These are phyloP conservation scores for Eumaeus atala DNA, from an alignment of 1,140 invertebrate genomes.

Conservation along the genomic window DNA sequence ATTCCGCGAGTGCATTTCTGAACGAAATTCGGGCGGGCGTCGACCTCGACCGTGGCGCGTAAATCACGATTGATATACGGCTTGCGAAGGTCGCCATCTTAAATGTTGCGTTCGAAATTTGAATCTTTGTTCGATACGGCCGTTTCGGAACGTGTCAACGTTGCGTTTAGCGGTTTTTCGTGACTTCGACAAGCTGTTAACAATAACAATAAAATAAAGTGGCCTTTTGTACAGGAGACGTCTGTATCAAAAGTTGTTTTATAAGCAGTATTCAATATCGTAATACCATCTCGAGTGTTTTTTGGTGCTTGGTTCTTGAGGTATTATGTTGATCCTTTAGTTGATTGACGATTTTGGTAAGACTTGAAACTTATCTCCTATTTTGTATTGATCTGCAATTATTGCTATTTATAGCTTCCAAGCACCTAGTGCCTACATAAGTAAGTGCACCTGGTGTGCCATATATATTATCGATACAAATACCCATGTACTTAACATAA, in stretches of 20 bases:
- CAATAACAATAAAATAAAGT: slow-evolving; percentile 40
- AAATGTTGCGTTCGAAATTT: slow-evolving; percentile 64
- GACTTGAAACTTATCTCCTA: too few species aligned
- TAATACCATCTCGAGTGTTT: slow-evolving; percentile 9
- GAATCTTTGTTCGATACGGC: slow-evolving; percentile 55
- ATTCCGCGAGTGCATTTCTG: slow-evolving; percentile 68
- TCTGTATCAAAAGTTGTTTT: slow-evolving; percentile 19
- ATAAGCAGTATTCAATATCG: slow-evolving; percentile 15
- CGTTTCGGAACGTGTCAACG: slow-evolving; percentile 48
- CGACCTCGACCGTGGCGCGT: slow-evolving; percentile 69
- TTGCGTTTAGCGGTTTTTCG: slow-evolving; percentile 42
- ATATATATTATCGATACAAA: too few species aligned
- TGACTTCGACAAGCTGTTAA: slow-evolving; percentile 34
- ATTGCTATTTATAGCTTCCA: too few species aligned
- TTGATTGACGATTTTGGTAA: too few species aligned
- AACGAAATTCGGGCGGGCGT: slow-evolving; percentile 70
- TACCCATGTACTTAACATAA: too few species aligned
- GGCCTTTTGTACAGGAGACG: slow-evolving; percentile 25
- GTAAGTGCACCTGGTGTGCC: too few species aligned
- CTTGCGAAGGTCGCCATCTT: slow-evolving; percentile 70
- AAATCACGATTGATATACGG: slow-evolving; percentile 68
- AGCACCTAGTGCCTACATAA: too few species aligned
- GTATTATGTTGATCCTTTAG: too few species aligned
- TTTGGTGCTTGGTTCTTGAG: background rate
- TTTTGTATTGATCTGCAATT: too few species aligned